A percentile compares a stretch with the other conserved stretches of the same genome.
phyloP scores from a whole-genome alignment of 2,797 vertebrate genomes.

The Microctenopoma steveboyesi region DNA sequence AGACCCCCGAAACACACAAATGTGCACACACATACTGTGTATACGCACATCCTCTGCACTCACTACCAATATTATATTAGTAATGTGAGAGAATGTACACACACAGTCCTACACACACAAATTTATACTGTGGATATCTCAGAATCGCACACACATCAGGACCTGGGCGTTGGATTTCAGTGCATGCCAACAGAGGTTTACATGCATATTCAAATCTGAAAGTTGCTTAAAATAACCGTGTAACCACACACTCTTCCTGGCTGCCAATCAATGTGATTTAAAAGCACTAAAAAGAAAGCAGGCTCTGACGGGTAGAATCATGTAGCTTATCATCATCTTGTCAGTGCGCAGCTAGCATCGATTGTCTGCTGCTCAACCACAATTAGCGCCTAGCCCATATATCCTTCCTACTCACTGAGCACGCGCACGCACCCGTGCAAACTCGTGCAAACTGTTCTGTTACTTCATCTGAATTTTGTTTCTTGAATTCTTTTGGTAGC shows the following conservation, averaged over 20 bases:
- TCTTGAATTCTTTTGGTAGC: background rate
- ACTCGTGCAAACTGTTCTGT: conserved; percentile 21
- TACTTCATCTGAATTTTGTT: background rate
- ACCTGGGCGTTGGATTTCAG: conserved; percentile 30
- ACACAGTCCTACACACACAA: conserved; percentile 32
- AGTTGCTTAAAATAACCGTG: conserved; percentile 69
- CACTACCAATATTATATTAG: conserved; percentile 57
- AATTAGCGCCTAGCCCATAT: conserved; percentile 58
- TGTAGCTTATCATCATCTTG: conserved; percentile 73
- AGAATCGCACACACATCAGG: conserved; percentile 28
- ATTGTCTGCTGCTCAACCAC: conserved; percentile 70
- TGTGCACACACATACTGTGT: conserved; percentile 21
- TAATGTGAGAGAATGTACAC: conserved; percentile 63
- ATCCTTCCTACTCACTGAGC: conserved; percentile 39
- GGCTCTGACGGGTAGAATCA: conserved; percentile 50
- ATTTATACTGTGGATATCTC: conserved; percentile 38
- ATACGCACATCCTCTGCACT: conserved; percentile 40
- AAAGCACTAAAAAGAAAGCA: conserved; percentile 55
- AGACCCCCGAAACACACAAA: conserved; percentile 59
- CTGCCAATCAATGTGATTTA: conserved; percentile 76
- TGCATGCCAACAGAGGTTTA: conserved; percentile 44
- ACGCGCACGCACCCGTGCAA: conserved; percentile 1
- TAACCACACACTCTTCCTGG: conserved; percentile 56
- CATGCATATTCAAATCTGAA: conserved; percentile 70
- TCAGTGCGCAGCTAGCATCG: conserved; percentile 56